Percentiles rank a stretch among this genome's conserved stretches.
phyloP scores from a whole-genome alignment of 1,140 invertebrate genomes.

The Papilio polyxenes region DNA sequence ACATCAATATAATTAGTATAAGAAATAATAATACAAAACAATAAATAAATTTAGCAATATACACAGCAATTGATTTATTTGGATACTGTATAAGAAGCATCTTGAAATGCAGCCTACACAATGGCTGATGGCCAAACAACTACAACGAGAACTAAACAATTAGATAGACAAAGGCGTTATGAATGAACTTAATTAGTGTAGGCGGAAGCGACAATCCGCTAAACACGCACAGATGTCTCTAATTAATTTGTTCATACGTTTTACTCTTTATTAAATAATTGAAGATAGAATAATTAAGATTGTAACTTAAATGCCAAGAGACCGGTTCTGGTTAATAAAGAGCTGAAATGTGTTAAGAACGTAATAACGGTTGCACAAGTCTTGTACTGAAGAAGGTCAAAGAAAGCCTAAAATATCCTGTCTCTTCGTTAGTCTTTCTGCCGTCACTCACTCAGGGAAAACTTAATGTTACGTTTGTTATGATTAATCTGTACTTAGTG shows the following conservation, averaged over 20 bases:
- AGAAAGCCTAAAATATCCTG: no score
- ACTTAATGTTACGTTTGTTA: no score
- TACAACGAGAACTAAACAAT: conserved; percentile 26
- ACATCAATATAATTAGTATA: background rate
- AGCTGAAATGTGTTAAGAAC: background rate
- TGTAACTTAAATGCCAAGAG: conserved; percentile 11
- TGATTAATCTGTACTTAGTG: no score
- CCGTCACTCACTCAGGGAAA: background rate
- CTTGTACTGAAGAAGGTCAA: background rate
- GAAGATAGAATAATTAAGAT: conserved; percentile 22
- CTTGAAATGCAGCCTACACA: background rate
- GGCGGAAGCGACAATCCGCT: conserved; percentile 29
- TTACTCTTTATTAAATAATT: conserved; percentile 33
- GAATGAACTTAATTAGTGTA: conserved; percentile 30
- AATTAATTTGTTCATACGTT: conserved; percentile 33
- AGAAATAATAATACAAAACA: background rate
- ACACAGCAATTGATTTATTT: background rate
- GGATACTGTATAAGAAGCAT: background rate
- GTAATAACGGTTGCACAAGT: background rate
- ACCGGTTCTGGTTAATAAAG: background rate
- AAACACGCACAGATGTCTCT: conserved; percentile 24
- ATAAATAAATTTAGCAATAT: background rate
- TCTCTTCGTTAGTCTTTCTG: background rate
- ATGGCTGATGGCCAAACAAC: conserved; percentile 4
- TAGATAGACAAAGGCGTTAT: conserved; percentile 24